Conservation (phyloP, 2,113 vertebrate species). For the Morone chrysops region DNA sequence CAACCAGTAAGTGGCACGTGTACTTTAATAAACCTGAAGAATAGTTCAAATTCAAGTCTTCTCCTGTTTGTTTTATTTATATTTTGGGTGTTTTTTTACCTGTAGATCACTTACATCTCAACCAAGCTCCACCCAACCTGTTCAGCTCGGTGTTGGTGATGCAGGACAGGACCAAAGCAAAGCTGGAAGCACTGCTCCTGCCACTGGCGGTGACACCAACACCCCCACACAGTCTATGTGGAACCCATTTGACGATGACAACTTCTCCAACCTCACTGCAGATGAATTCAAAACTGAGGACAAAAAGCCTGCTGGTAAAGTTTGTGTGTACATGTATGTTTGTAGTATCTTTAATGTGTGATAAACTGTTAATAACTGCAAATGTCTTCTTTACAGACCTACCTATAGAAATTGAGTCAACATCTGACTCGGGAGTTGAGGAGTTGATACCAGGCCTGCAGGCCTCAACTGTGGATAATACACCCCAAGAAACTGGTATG, state of each 20-base stretch:
- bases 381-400: constrained; percentile 79
- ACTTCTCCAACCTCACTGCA: constrained; percentile 93
- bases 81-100: background rate
- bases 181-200: constrained; percentile 15
- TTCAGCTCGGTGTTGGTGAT: constrained; percentile 66
- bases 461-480: constrained; percentile 64
- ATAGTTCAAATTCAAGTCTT: background rate
- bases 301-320: constrained; percentile 89
- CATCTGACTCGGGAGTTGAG: constrained; percentile 80
- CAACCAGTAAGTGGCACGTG: constrained; percentile 89
- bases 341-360: background rate
- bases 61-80: background rate
- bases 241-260: constrained; percentile 98
- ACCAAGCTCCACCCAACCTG: constrained; percentile 75
- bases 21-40: background rate
- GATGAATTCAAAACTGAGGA: constrained; percentile 92
- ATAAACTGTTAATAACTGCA: background rate
- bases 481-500: constrained; percentile 85
- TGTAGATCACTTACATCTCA: constrained; percentile 90
- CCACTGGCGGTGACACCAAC: constrained; percentile 68
- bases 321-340: background rate
- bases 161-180: constrained; percentile 63
- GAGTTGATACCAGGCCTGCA: constrained; percentile 91
- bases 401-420: constrained; percentile 82
- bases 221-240: constrained; percentile 81